Conservation (phyloP, 2,113 vertebrate genomes). For the Atrichornis clamosus region DNA sequence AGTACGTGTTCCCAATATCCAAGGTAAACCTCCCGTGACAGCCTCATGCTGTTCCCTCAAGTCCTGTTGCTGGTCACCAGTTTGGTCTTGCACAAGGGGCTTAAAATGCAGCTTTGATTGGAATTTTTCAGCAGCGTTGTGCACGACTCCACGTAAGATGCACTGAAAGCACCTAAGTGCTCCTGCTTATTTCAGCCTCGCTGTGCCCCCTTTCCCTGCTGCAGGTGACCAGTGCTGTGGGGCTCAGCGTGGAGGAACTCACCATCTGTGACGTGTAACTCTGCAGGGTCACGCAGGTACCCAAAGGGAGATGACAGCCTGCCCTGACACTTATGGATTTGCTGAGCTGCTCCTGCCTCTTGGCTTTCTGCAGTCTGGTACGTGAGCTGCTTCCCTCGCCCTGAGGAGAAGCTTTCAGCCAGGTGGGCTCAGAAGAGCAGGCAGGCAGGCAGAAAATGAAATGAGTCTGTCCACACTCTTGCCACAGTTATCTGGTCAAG, state of each 20-base stretch:
- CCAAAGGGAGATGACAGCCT: not conserved
- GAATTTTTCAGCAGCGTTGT: not conserved
- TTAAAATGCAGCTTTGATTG: not conserved
- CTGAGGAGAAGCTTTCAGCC: not conserved
- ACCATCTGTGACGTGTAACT: not conserved
- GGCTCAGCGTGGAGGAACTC: not conserved
- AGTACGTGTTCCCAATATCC: not conserved
- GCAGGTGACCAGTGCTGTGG: accelerated
- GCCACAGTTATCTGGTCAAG: not conserved
- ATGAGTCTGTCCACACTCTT: not conserved
- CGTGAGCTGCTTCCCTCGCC: not conserved
- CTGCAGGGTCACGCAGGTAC: not conserved
- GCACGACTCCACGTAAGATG: accelerated
- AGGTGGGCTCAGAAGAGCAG: not conserved
- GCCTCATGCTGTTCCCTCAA: not conserved
- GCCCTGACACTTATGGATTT: not conserved
- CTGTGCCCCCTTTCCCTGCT: not conserved
- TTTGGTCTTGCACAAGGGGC: not conserved
- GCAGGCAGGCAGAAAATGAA: not conserved
- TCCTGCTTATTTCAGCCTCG: accelerated
- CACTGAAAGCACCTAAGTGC: not conserved
- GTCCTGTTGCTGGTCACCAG: not conserved
- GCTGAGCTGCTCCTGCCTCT: not conserved
- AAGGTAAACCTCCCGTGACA: not conserved
- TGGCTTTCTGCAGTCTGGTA: not conserved